Conservation (phyloP, 2,797 vertebrate species). For the Enteromius mattozi region DNA sequence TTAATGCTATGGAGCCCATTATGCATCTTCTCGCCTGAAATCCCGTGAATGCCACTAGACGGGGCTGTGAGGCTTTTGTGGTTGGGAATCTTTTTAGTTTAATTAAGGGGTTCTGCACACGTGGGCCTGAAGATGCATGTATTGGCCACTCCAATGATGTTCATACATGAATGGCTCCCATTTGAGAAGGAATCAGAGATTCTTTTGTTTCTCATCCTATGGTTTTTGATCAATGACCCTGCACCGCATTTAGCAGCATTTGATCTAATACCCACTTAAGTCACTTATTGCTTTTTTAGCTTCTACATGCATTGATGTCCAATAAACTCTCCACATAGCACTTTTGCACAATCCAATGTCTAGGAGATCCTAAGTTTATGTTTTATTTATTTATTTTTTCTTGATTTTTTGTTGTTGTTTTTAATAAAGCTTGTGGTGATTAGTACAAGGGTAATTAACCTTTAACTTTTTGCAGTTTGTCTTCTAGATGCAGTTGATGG, state of each 20-base stretch:
- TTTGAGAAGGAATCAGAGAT: not conserved
- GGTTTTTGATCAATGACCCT: not conserved
- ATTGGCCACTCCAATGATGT: not conserved
- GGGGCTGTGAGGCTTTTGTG: conserved; percentile 52
- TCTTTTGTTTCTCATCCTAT: not conserved
- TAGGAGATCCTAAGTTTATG: not conserved
- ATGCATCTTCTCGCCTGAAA: conserved; percentile 36
- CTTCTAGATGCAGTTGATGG: not conserved
- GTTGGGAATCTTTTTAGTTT: conserved; percentile 41
- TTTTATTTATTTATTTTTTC: not conserved
- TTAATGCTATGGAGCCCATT: not conserved
- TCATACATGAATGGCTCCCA: not conserved
- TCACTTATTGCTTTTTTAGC: not conserved
- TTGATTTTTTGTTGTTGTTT: not conserved
- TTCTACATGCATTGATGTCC: not conserved
- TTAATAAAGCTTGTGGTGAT: not conserved
- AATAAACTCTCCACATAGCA: not conserved
- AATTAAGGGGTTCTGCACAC: not conserved
- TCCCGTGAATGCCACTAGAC: conserved; percentile 46
- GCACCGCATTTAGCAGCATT: not conserved
- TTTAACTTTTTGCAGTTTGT: not conserved
- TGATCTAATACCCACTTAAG: not conserved
- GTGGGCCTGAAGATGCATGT: not conserved
- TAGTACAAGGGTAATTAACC: not conserved
- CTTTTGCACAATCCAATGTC: not conserved